phyloP scores from a whole-genome alignment of 2,888 invertebrate genomes.

The Drosophila paranaensis region DNA sequence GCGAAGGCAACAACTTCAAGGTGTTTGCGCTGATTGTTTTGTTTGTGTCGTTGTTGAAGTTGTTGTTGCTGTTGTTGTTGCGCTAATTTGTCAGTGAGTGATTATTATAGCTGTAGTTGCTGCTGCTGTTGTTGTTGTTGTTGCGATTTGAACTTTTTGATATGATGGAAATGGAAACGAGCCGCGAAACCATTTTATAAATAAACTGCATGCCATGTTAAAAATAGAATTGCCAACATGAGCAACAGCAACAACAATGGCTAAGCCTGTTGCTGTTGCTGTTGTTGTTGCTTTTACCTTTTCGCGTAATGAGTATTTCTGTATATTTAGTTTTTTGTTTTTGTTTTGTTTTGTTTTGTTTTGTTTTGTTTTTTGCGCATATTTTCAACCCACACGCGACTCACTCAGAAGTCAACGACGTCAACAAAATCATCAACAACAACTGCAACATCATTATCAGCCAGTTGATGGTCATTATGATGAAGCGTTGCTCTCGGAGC shows the following conservation, averaged over 20 bases:
- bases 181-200: slow-evolving; percentile 73
- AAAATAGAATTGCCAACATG: slow-evolving; percentile 69
- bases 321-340: background rate
- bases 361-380: slow-evolving; percentile 36
- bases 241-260: slow-evolving; percentile 24
- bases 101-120: slow-evolving; percentile 32
- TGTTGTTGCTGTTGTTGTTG: slow-evolving; percentile 38
- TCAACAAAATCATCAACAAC: slow-evolving; percentile 43
- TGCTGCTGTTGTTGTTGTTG: slow-evolving; percentile 42
- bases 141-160: slow-evolving; percentile 48
- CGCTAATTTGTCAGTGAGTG: slow-evolving; percentile 68
- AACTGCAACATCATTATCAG: slow-evolving; percentile 9
- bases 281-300: slow-evolving; percentile 37
- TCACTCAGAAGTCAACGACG: slow-evolving; percentile 59
- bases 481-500: slow-evolving; percentile 28
- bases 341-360: background rate
- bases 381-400: slow-evolving; percentile 73
- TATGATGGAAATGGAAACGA: slow-evolving; percentile 64
- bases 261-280: slow-evolving; percentile 12
- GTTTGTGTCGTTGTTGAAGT: slow-evolving; percentile 44
- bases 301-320: slow-evolving; percentile 51
- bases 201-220: slow-evolving; percentile 75
- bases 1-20: slow-evolving; percentile 62
- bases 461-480: slow-evolving; percentile 18
- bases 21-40: slow-evolving; percentile 57